A percentile compares a stretch with the other conserved stretches of the same genome.
Conservation (phyloP, 2,888 invertebrate species). For the Ennomos fuscantarius region DNA sequence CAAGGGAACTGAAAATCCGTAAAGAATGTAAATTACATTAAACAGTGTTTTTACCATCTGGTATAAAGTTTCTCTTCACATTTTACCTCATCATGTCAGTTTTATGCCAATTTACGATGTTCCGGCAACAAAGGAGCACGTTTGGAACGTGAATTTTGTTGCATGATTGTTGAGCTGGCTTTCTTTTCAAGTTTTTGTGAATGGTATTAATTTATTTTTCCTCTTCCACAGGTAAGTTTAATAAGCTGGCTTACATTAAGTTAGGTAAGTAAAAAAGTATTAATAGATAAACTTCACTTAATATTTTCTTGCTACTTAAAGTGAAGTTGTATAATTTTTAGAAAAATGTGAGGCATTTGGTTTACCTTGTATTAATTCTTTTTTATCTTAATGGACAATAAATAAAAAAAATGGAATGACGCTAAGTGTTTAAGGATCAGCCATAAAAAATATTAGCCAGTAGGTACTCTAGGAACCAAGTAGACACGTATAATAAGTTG, state of each 20-base stretch:
- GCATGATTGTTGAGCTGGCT: not conserved
- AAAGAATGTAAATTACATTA: constrained; percentile 2
- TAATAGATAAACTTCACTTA: too few species aligned
- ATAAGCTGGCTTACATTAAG: constrained; percentile 1
- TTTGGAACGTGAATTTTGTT: constrained; percentile 1
- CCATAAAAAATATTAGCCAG: too few species aligned
- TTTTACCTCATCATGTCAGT: constrained; percentile 8
- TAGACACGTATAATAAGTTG: too few species aligned
- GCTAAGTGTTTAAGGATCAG: too few species aligned
- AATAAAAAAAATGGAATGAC: too few species aligned
- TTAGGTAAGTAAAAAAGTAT: not conserved
- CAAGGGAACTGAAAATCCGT: too few species aligned
- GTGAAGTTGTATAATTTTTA: too few species aligned
- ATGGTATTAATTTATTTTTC: constrained; percentile 5
- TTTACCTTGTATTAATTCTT: too few species aligned
- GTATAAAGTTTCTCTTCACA: constrained; percentile 6
- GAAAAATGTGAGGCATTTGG: too few species aligned
- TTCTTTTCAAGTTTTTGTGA: not conserved
- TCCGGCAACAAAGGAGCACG: not conserved
- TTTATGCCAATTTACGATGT: constrained; percentile 15
- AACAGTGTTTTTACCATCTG: not conserved
- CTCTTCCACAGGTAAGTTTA: constrained; percentile 44
- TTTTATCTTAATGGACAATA: too few species aligned
- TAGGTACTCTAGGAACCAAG: too few species aligned
- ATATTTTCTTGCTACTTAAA: too few species aligned